A percentile compares a stretch with the other conserved stretches of the same genome.
Conservation (phyloP, 2,113 vertebrate genomes). For the Chelonoidis abingdonii region DNA sequence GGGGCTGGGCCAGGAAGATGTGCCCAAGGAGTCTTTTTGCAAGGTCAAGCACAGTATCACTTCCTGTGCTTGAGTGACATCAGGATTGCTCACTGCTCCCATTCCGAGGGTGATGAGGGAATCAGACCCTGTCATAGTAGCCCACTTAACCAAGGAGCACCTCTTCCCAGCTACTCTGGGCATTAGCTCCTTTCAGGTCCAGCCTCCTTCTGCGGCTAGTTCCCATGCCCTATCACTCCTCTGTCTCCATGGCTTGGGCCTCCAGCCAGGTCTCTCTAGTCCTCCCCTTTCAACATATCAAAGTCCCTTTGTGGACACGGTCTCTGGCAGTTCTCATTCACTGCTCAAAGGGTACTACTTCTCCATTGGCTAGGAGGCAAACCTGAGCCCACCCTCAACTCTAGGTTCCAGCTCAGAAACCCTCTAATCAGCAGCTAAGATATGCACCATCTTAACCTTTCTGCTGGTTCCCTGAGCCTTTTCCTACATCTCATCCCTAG, state of each 20-base stretch:
- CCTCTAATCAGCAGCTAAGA: neutral
- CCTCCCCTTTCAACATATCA: no score
- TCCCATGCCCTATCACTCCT: neutral
- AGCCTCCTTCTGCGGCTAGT: neutral
- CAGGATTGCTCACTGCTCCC: neutral
- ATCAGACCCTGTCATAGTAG: no score
- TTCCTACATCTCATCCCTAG: neutral
- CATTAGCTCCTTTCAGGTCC: no score
- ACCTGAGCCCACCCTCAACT: neutral
- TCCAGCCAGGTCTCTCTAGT: neutral
- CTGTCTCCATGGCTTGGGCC: neutral
- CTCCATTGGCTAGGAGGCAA: neutral
- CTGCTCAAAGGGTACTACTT: neutral
- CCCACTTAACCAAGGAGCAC: neutral
- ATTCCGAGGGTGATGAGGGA: no score
- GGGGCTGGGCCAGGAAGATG: no score
- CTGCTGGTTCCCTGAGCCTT: neutral
- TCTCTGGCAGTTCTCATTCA: no score
- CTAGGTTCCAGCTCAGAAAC: neutral
- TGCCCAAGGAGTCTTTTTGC: slow-evolving; percentile 4
- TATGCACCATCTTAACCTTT: neutral
- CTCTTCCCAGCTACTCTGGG: no score
- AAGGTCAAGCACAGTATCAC: slow-evolving; percentile 46
- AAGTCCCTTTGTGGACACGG: no score
- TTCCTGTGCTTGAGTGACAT: slow-evolving; percentile 28